A percentile compares a stretch with the other conserved stretches of the same genome.
Evolutionary conservation across 2,113 vertebrate species (phyloP).

Genomic region (Dipodomys ordii): DNA sequence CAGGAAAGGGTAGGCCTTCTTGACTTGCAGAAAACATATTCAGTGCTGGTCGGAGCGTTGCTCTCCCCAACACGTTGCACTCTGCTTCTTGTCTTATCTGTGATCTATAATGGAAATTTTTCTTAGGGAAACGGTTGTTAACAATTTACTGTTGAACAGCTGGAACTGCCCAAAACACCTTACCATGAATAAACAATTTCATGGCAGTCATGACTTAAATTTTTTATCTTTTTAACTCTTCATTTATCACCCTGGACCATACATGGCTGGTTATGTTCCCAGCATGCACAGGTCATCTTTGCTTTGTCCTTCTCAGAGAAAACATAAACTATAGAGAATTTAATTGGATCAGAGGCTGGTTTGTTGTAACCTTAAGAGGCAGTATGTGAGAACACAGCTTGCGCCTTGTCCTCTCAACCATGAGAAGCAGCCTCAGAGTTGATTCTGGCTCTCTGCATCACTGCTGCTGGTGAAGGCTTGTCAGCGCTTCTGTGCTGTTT

Average conservation of each 20-base stretch:
- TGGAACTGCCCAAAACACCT: slow-evolving; percentile 73
- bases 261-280: slow-evolving; percentile 26
- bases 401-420: slow-evolving; percentile 77
- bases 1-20: slow-evolving; percentile 57
- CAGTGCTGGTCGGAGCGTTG: background rate
- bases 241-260: slow-evolving; percentile 55
- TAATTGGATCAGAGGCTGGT: slow-evolving; percentile 72
- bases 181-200: slow-evolving; percentile 70
- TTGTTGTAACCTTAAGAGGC: slow-evolving; percentile 77
- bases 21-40: background rate
- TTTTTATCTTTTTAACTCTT: slow-evolving; percentile 81
- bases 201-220: slow-evolving; percentile 62
- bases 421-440: slow-evolving; percentile 72
- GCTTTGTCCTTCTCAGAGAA: slow-evolving; percentile 68
- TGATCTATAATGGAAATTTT: slow-evolving; percentile 72
- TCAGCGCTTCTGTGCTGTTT: slow-evolving; percentile 66
- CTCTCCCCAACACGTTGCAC: background rate
- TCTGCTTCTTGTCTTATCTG: slow-evolving; percentile 53
- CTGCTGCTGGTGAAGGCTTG: slow-evolving; percentile 69
- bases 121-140: slow-evolving; percentile 66
- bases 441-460: slow-evolving; percentile 65
- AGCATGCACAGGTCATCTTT: slow-evolving; percentile 48
- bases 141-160: slow-evolving; percentile 62
- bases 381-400: slow-evolving; percentile 55
- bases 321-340: slow-evolving; percentile 62